Evolutionary conservation across 2,797 vertebrate species (phyloP), one percentile per base, ranked within the genome.

Genomic region (Sebastes kiyomatsui): DNA sequence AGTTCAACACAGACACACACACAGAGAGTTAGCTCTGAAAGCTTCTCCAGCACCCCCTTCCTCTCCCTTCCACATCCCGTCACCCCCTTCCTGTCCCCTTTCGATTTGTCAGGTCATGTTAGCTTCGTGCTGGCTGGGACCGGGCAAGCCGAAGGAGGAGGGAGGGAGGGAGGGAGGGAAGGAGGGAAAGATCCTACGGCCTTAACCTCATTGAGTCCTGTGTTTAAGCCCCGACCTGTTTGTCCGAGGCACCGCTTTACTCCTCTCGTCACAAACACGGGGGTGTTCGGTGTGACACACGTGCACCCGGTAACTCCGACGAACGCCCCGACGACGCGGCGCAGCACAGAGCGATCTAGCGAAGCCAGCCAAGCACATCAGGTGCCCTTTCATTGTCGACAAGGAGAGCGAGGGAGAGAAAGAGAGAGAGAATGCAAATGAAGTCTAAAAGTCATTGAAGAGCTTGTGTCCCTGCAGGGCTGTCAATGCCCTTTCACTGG

Each of bases 381-480:
- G 91, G 92, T 94, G 91, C 90, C 93, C 94, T 95, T 95, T 95
- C 91, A 93, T 94, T 93, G 93, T 92, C 84, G 80, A 90, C 83
- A 87, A 91, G 85, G 87, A 92, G 87, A 83, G 76, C 1, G 25
- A 85, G 80, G 59, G 73, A 7, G 80, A 72, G 68, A 42, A 22
- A 55, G 66, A 64, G 79, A 60, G 52, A 18, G 79, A 75, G 88
- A 93, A 95, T 95, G 95, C 92, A 96, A 96, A 96, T 95, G 65
- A 91, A 92, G 84, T 93, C 80, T 92, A 92, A 93, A 95, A 95
- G 94, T 95, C 92, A 94, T 92, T 93, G 90, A 94, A 92, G 93
- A 93, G 87, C 87, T 83, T 14, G 81, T 91, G 92, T 92, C 91
- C 93, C 94, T 92, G 89, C 91, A 88, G 94, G 94, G 91, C 89